Conservation (phyloP, 1,140 invertebrate species). For the Berghia stephanieae region DNA sequence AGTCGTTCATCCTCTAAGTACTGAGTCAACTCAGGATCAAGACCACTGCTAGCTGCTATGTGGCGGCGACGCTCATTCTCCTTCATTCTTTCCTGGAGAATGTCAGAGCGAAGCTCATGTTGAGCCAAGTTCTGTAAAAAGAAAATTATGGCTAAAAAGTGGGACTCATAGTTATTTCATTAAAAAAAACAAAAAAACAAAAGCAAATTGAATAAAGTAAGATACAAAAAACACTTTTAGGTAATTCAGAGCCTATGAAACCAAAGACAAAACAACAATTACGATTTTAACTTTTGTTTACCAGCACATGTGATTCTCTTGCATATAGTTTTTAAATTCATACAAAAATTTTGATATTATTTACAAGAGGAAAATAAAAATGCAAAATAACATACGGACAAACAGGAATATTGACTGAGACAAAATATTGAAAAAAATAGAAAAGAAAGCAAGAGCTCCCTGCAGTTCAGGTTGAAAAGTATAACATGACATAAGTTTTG, state of each 20-base stretch:
- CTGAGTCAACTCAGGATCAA: constrained; percentile 70
- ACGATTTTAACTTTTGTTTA: too few relatives aligned
- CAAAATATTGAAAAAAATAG: neutral
- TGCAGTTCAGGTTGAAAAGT: too few relatives aligned
- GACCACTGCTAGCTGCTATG: constrained; percentile 53
- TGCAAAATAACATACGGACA: neutral
- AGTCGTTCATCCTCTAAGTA: constrained; percentile 74
- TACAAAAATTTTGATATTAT: too few relatives aligned
- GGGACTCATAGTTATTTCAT: too few relatives aligned
- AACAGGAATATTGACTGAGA: neutral
- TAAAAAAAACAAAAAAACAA: neutral
- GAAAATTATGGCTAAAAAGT: too few relatives aligned
- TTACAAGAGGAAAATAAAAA: neutral
- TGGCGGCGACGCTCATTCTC: constrained; percentile 66
- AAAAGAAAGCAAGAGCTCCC: too few relatives aligned
- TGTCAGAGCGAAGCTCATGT: constrained; percentile 61
- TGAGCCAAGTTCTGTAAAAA: constrained; percentile 48
- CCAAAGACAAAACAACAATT: too few relatives aligned
- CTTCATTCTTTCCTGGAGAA: constrained; percentile 68
- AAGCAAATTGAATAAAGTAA: neutral
- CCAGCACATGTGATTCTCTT: too few relatives aligned
- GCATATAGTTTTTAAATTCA: too few relatives aligned
- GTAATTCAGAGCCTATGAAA: neutral
- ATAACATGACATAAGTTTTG: too few relatives aligned
- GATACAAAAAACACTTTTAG: neutral